phyloP scores from a whole-genome alignment of 2,797 vertebrate species.

The Pagetopsis macropterus region DNA sequence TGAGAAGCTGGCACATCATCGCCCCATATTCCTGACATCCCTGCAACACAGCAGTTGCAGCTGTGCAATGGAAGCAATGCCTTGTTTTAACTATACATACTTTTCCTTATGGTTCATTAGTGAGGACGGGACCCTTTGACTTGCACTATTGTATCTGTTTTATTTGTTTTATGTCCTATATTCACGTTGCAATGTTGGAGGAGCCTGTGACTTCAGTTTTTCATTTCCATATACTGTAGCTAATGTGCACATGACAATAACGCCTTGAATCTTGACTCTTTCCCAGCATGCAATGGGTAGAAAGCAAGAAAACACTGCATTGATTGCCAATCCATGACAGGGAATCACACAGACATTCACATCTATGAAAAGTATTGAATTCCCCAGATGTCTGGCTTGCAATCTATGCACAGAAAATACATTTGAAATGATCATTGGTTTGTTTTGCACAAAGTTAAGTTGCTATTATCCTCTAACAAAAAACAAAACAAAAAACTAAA shows the following conservation, averaged over 20 bases:
- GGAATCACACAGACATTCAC: constrained; percentile 13
- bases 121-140: constrained; percentile 4
- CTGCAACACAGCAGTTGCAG: constrained; percentile 16
- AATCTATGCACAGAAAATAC: not conserved
- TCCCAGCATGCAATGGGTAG: constrained; percentile 40
- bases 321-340: constrained; percentile 44
- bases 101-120: constrained; percentile 14
- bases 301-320: constrained; percentile 33
- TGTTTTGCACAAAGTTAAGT: not conserved
- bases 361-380: not conserved
- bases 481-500: too few species aligned
- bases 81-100: constrained; percentile 27
- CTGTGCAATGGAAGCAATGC: constrained; percentile 10
- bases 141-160: too few species aligned
- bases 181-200: too few species aligned
- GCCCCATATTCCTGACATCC: constrained; percentile 40
- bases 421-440: not conserved
- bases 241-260: too few species aligned
- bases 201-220: too few species aligned
- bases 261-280: not conserved
- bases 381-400: constrained; percentile 3
- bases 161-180: too few species aligned
- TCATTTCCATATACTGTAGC: too few species aligned
- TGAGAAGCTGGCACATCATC: constrained; percentile 24
- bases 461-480: constrained; percentile 12